These are phyloP conservation scores for human (Homo sapiens) DNA, from an alignment of 2,113 vertebrate genomes.

Conservation along the genomic window DNA sequence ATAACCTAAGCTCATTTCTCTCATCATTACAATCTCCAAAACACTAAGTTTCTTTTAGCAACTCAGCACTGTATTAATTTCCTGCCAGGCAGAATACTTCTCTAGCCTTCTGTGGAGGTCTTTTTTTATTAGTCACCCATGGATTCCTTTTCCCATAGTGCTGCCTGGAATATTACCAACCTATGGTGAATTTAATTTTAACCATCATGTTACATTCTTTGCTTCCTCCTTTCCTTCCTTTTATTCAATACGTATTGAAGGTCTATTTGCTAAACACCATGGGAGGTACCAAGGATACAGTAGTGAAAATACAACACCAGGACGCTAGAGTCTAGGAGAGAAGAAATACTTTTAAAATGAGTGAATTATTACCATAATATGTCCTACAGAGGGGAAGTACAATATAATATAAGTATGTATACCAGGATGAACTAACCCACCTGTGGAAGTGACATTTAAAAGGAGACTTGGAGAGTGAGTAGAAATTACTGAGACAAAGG, in stretches of 20 bases:
- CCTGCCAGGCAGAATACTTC: background rate
- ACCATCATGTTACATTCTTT: background rate
- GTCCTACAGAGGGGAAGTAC: background rate
- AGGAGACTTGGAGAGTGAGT: background rate
- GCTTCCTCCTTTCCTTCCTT: background rate
- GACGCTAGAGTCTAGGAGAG: background rate
- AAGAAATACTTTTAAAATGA: conserved; percentile 8
- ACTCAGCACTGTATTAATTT: background rate
- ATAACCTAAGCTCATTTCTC: background rate
- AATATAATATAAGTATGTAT: background rate
- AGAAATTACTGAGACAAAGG: background rate
- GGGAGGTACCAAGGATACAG: background rate
- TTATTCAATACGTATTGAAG: background rate
- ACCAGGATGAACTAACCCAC: background rate
- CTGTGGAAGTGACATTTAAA: background rate
- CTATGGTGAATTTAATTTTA: conserved; percentile 13
- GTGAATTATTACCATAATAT: background rate
- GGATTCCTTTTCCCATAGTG: background rate
- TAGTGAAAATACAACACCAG: background rate
- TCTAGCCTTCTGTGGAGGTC: background rate
- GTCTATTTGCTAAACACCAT: background rate
- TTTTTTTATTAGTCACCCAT: background rate
- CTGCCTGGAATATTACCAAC: background rate
- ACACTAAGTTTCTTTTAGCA: background rate
- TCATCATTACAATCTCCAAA: background rate